A percentile compares a stretch with the other conserved stretches of the same genome.
Conservation (phyloP, 2,888 invertebrate genomes). For the Synergus laeviventris region DNA sequence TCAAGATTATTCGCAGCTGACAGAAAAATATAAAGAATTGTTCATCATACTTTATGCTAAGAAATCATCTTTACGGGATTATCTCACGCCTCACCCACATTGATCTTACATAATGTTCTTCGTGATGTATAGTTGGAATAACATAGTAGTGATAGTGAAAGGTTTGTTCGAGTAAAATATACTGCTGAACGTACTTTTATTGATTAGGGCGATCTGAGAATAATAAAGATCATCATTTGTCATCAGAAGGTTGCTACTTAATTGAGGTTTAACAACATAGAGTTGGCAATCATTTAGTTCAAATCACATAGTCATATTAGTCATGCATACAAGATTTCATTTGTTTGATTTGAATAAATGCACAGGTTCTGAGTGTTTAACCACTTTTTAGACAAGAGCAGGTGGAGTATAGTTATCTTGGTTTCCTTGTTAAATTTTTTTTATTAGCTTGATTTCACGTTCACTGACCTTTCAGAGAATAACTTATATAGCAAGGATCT, state of each 20-base stretch:
- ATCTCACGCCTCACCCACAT: conserved; percentile 69
- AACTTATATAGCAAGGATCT: too few relatives aligned
- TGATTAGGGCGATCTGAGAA: conserved; percentile 53
- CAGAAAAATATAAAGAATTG: background rate
- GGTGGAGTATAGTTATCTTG: too few relatives aligned
- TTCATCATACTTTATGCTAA: background rate
- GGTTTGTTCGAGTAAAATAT: conserved; percentile 59
- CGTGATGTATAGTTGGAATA: conserved; percentile 47
- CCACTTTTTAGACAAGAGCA: too few relatives aligned
- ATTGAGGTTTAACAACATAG: background rate
- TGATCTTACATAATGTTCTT: conserved; percentile 60
- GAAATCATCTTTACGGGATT: conserved; percentile 62
- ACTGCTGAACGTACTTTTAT: conserved; percentile 52
- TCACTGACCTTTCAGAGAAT: too few relatives aligned
- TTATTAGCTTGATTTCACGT: too few relatives aligned
- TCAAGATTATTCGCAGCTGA: background rate
- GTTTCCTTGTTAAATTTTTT: too few relatives aligned
- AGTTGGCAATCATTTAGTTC: too few relatives aligned
- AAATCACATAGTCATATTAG: too few relatives aligned
- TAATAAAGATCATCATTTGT: conserved; percentile 48
- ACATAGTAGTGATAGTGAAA: conserved; percentile 67
- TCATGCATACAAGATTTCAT: too few relatives aligned
- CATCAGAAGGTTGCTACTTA: conserved; percentile 36
- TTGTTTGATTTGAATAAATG: too few relatives aligned
- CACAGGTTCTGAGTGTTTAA: too few relatives aligned